A percentile compares a stretch with the other conserved stretches of the same genome.
Conservation (phyloP, 2,797 vertebrate genomes). For the Ficedula albicollis region DNA sequence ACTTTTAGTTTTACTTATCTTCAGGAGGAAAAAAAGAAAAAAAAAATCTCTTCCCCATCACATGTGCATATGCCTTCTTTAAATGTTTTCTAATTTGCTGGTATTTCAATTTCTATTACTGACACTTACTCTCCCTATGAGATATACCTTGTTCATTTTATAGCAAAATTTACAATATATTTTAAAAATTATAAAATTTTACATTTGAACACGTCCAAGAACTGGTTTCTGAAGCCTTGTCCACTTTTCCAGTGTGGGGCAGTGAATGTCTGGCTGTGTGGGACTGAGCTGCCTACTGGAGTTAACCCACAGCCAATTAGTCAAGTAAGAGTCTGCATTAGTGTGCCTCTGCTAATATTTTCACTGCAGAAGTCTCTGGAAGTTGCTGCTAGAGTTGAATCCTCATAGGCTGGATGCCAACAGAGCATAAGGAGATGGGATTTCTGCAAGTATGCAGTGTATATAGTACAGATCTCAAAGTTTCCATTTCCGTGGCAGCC, state of each 20-base stretch:
- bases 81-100: neutral
- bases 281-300: neutral
- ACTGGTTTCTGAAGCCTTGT: neutral
- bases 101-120: neutral
- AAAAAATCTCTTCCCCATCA: neutral
- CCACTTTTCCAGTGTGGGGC: accelerated
- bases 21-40: neutral
- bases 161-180: neutral
- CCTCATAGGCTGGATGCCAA: neutral
- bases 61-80: neutral
- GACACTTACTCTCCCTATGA: neutral
- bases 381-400: neutral
- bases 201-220: neutral
- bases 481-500: neutral
- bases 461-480: neutral
- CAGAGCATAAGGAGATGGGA: neutral
- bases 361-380: neutral
- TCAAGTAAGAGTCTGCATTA: neutral
- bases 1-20: neutral
- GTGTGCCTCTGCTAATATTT: neutral
- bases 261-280: neutral
- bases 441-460: neutral
- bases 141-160: neutral
- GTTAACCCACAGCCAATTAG: neutral
- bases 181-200: neutral